Evolutionary conservation across 2,797 vertebrate genomes (phyloP).

Genomic region (Glyptemys insculpta): DNA sequence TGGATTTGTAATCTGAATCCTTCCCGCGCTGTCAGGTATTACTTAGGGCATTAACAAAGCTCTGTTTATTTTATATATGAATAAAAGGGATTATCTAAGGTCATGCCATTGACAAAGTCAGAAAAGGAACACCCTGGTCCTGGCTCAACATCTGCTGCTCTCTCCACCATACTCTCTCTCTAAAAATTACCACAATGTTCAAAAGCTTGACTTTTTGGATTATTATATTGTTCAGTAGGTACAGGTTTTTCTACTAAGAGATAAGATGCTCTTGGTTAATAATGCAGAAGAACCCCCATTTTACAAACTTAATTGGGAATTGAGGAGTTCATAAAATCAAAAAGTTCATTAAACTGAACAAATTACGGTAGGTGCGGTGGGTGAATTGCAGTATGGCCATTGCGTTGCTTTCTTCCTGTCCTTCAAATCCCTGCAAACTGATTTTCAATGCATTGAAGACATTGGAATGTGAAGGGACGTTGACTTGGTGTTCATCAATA

Average conservation of each 20-base stretch:
- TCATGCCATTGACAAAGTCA: neutral
- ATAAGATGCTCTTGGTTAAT: neutral
- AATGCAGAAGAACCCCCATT: neutral
- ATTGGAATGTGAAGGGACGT: neutral
- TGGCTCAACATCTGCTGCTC: neutral
- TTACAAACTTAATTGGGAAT: neutral
- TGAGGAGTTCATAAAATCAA: neutral
- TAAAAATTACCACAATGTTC: neutral
- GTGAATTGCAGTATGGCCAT: neutral
- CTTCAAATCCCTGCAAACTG: neutral
- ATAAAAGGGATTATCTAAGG: neutral
- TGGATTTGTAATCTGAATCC: neutral
- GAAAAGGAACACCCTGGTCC: neutral
- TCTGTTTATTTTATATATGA: neutral
- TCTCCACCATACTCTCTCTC: neutral
- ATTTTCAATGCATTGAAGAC: neutral
- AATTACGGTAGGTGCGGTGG: neutral
- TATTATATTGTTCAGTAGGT: neutral
- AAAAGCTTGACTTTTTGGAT: neutral
- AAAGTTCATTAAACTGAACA: neutral
- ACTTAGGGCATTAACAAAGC: neutral
- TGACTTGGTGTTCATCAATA: neutral
- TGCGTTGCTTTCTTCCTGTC: neutral
- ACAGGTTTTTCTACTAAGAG: neutral
- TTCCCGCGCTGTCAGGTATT: neutral